Conservation (phyloP, 2,888 invertebrate species). For the Lepetodrilus schrolli region DNA sequence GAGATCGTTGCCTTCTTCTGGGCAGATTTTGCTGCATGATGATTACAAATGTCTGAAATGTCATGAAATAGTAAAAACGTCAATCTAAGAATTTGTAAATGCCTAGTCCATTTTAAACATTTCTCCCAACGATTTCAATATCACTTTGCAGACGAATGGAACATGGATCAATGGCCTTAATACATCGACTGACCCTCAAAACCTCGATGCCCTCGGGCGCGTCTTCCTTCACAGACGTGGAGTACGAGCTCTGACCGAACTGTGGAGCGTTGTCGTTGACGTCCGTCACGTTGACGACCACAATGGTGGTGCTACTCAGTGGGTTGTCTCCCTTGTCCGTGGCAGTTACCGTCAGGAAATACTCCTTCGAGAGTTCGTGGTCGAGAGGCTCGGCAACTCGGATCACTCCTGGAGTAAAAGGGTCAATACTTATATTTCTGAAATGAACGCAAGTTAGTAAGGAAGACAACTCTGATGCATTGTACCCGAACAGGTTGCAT, state of each 20-base stretch:
- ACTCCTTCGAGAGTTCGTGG: constrained; percentile 89
- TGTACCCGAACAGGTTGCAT: too few relatives aligned
- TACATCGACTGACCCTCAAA: constrained; percentile 79
- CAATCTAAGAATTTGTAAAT: background rate
- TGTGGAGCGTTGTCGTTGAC: constrained; percentile 71
- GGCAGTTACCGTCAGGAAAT: constrained; percentile 91
- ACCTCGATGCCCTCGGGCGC: constrained; percentile 81
- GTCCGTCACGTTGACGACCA: constrained; percentile 83
- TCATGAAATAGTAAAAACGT: background rate
- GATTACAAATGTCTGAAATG: too few relatives aligned
- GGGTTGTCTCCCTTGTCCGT: constrained; percentile 92
- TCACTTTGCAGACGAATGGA: too few relatives aligned
- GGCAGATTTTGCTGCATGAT: too few relatives aligned
- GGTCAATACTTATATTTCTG: too few relatives aligned
- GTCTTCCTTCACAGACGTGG: constrained; percentile 81
- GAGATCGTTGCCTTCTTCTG: too few relatives aligned
- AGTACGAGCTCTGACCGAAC: constrained; percentile 66
- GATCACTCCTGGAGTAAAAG: constrained; percentile 82
- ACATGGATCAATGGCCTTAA: too few relatives aligned
- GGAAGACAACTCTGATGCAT: too few relatives aligned
- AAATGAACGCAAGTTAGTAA: too few relatives aligned
- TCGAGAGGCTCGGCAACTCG: constrained; percentile 87
- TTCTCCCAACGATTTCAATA: too few relatives aligned
- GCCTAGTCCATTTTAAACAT: background rate
- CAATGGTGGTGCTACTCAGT: constrained; percentile 88